These are phyloP conservation scores for Aphelocoma coerulescens DNA, from an alignment of 2,113 vertebrate genomes.

Conservation along the genomic window DNA sequence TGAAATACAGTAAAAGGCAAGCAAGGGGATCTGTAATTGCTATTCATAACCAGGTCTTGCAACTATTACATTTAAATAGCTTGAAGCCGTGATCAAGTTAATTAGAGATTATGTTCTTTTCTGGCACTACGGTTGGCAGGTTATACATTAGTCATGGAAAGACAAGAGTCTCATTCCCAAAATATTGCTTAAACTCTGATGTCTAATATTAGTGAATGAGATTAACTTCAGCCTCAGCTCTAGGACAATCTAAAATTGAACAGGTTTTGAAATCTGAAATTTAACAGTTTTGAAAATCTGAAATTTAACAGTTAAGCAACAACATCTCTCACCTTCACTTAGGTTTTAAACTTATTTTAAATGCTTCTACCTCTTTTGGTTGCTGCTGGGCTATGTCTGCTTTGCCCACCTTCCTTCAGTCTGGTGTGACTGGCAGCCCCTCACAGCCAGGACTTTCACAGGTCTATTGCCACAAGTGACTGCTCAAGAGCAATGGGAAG, in stretches of 20 bases:
- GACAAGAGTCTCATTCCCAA: not conserved
- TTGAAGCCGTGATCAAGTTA: not conserved
- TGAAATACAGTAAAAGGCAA: slow-evolving; percentile 1
- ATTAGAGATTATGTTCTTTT: not conserved
- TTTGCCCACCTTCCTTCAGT: not conserved
- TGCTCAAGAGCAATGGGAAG: not conserved
- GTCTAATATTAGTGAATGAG: not conserved
- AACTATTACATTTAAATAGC: not conserved
- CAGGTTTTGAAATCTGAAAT: not conserved
- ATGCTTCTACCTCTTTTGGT: not conserved
- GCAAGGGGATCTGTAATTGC: not conserved
- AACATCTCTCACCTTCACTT: not conserved
- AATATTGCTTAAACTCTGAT: not conserved
- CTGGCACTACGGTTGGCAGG: not conserved
- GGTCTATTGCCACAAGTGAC: not conserved
- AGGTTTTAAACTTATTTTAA: not conserved
- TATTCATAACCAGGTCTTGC: not conserved
- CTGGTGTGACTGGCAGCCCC: not conserved
- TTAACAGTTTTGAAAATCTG: not conserved
- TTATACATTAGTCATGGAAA: not conserved
- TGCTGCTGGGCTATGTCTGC: not conserved
- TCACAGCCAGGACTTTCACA: not conserved
- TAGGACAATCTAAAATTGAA: fast-evolving
- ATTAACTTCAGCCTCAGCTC: not conserved
- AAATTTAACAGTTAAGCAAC: not conserved